Conservation (phyloP, 1,140 invertebrate genomes). For the Bilobella aurantiaca region DNA sequence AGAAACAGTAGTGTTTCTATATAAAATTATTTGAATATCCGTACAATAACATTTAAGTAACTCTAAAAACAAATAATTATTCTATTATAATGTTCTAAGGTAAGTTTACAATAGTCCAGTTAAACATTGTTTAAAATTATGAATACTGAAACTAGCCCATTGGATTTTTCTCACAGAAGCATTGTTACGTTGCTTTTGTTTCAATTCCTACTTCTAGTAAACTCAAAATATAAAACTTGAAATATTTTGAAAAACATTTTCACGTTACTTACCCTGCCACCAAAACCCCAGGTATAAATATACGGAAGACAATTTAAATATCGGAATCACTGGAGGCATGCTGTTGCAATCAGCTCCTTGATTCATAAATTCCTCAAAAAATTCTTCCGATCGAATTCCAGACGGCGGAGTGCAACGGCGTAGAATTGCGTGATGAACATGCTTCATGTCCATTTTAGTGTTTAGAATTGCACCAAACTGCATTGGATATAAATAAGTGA, state of each 20-base stretch:
- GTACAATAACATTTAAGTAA: no score
- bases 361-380: not conserved
- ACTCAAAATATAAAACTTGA: no score
- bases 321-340: not conserved
- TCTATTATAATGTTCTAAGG: no score
- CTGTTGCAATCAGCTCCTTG: conserved; percentile 1
- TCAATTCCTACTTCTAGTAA: no score
- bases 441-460: not conserved
- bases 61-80: no score
- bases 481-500: no score
- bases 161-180: no score
- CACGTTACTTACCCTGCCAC: conserved; percentile 12
- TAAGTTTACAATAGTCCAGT: no score
- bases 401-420: not conserved
- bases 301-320: not conserved
- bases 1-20: not conserved
- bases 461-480: not conserved
- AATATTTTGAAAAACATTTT: no score
- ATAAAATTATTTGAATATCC: conserved; percentile 21
- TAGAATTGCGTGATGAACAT: conserved; percentile 5
- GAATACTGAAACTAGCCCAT: no score
- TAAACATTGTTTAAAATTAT: no score
- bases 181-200: no score
- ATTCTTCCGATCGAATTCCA: not conserved
- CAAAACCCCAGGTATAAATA: conserved; percentile 1